Evolutionary conservation across 2,888 invertebrate genomes (phyloP).

Genomic region (Colletes collaris): DNA sequence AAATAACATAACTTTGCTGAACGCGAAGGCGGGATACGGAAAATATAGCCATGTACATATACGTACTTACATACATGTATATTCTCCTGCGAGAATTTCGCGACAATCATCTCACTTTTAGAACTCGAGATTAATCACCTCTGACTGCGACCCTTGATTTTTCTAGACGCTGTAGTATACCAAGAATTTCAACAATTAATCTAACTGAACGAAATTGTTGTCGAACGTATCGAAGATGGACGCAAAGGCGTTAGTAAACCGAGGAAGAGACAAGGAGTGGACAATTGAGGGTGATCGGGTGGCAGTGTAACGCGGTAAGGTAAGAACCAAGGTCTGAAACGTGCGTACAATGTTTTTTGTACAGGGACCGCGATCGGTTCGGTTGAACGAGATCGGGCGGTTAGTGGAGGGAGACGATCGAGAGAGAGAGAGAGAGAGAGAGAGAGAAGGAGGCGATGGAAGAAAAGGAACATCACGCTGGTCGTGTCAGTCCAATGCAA

Average conservation of each 20-base stretch:
- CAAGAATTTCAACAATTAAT: not conserved
- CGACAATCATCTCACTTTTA: constrained; percentile 15
- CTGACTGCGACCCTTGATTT: not conserved
- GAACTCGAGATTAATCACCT: constrained; percentile 12
- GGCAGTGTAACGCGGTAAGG: not conserved
- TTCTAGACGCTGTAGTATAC: not conserved
- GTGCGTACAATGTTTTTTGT: too few species aligned
- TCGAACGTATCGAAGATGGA: not conserved
- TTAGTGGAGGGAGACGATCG: constrained; percentile 21
- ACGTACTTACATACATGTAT: not conserved
- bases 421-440: not conserved
- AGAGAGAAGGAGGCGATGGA: constrained; percentile 53
- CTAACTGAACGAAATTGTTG: not conserved
- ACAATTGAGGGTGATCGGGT: not conserved
- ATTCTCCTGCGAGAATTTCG: constrained; percentile 37
- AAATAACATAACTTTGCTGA: constrained; percentile 59
- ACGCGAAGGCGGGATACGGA: constrained; percentile 48
- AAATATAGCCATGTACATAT: constrained; percentile 35
- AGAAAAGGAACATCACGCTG: constrained; percentile 48
- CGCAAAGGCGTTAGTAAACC: not conserved
- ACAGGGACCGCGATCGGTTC: constrained; percentile 30
- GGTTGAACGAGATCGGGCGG: constrained; percentile 11
- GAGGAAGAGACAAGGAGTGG: not conserved
- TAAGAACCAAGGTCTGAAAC: constrained; percentile 20
- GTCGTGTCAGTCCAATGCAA: constrained; percentile 64